Base-by-base conservation (phyloP, 2,888 invertebrate species). In the Steinernema hermaphroditum region DNA sequence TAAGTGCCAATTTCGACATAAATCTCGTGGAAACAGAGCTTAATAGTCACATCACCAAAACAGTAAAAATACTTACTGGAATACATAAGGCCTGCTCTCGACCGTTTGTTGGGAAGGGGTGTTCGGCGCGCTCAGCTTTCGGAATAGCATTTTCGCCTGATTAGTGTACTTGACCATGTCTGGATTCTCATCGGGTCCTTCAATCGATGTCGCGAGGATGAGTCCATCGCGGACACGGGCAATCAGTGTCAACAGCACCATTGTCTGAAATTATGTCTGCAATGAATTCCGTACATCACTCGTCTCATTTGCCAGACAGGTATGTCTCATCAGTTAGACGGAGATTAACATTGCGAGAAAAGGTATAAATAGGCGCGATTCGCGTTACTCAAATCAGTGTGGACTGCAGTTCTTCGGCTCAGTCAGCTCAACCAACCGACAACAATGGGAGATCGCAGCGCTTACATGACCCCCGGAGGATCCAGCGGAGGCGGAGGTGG, bases 121-220 rank as follows among this genome's bases (percentile, higher is more conserved):
- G 86, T 93, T 92, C 14, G 77, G 76, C 46, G 92, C 91, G 81
- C 92, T 93, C 86, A 99, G 90, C 89, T 96, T 96, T 85, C 94
- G 91, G 89, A 98, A 97, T 84, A 98, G 90, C 92, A 96, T 92
- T 90, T 98, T 98, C 44, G 98, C 98, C 90, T 98, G 97, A 88
- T 95, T 96, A 89, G 97, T 97, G 88, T 96, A 98, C 88, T 98
- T 97, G 88, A 96, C 90, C 87, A 96, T 91, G 89, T 92, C 94
- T 88, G 93, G 92, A 74, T 96, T 96, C 79, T 95, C 94, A 89
- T 96, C 96, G 87, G 96, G 96, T 88, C 97, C 96, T 89, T 96
- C 96, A 91, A 96, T 94, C 72, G 94, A 94, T 73, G 96, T 96
- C 75, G 95, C 94, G 83, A 97, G 89, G 72, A 96, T 96, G 80